Base-by-base conservation (phyloP, 2,888 invertebrate species). In the Mimumesa dahlbomi region DNA sequence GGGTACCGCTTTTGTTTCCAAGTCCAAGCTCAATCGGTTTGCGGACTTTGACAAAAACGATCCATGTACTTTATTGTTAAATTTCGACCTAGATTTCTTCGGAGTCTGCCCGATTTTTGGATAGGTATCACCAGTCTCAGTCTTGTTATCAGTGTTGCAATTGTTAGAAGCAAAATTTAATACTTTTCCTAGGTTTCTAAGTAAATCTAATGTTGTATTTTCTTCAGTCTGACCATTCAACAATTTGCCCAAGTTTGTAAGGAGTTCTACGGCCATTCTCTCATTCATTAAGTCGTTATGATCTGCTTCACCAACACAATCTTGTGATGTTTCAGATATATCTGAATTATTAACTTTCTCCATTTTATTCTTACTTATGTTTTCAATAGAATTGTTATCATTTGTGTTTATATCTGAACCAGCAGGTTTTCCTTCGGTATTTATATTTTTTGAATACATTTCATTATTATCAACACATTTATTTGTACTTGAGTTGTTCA, bases 171-270 rank as follows among this genome's bases (percentile, higher is more conserved):
- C 74, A 19, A 76, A 68, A 64, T 81, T 80, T 25, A 87, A 73
- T n/a, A 79, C 79, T 21, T 62, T 72, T 14, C 81, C 77, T 38
- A 87, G 65, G 58, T 82, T 83, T 42, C 82, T 79, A 11, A 87
- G 49, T 57, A 87, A 58, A 21, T 69, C 46, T 22, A 66, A 43
- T n/a, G 75, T 77, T 14, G 71, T 49, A 1, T 82, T 67, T 22
- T 83, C 81, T 13, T 79, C 74, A 7, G 78, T 73, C 11, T 81
- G 75, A 2, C 69, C 77, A 25, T 65, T 77, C 40, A 87, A 61
- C 14, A 85, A 63, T 62, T 85, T 84, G 5, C 79, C 79, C 13
- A 87, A 67, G 52, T 79, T 84, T 11, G 77, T 49, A 7, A 86
- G 75, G 18, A 85, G 71, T 54, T 84, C 79, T 13, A 77, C 58